Evolutionary conservation across 2,888 invertebrate genomes (phyloP), one percentile per base, ranked within the genome.

Genomic region (Drosophila ustulata): DNA sequence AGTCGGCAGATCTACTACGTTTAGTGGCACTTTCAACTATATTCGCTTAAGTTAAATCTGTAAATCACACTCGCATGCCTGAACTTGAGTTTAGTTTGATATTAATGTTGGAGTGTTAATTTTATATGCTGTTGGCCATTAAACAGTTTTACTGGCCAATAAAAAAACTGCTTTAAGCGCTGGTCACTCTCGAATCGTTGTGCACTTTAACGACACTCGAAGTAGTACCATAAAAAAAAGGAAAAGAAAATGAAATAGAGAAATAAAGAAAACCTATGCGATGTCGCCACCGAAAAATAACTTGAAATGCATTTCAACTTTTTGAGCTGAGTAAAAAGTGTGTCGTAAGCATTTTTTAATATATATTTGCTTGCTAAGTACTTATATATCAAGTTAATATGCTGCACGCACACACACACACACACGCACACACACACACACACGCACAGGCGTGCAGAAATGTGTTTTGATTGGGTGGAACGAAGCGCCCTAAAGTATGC

Each of bases 351-450:
- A 72, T 69, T 75, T 70, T 77, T 72, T 34, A 66, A 77, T 78
- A 77, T 77, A 74, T 67, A 87, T 78, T 71, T 82, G 65, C 71
- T 56, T 51, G 79, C 72, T 70, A 68, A 78, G 84, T 71, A 75
- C 74, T 75, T 75, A 73, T 78, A 77, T 86, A 86, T 78, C 78
- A 86, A 83, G 81, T 78, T 83, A 83, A 86, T 86, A 86, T 83
- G 81, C 70, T 74, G 59, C 64, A 71, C 65, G 18, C 18, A 18
- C 18, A 18, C 18, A 18, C 18, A 18, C 18, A 66, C 50, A 67
- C 51, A 63, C 56, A 57, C 39, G 57, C 43, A 57, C 52, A 52
- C 56, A 46, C 49, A 52, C 34, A 41, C 45, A 61, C 23, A 61
- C 49, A 50, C 13, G 30, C 25, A 45, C 18, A 18, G 18, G 18